Conservation (phyloP, 2,113 vertebrate genomes). For the Brienomyrus brachyistius region DNA sequence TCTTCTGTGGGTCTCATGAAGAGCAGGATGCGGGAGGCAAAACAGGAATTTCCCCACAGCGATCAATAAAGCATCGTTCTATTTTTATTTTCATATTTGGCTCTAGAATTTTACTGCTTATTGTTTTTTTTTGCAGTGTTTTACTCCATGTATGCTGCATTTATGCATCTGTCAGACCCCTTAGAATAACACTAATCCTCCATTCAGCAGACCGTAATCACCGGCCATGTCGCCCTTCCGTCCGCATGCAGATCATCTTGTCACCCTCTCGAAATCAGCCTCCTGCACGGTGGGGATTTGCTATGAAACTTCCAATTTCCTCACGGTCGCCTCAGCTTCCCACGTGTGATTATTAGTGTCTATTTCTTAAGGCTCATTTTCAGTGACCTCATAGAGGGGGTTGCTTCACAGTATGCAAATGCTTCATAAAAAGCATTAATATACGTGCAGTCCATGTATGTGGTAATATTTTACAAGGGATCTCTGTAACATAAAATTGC, state of each 20-base stretch:
- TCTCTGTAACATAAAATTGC: slow-evolving; percentile 50
- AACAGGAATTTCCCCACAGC: neutral
- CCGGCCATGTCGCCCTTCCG: neutral
- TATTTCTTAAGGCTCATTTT: neutral
- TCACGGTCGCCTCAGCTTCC: neutral
- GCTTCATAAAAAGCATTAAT: slow-evolving; percentile 73
- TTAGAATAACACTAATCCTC: neutral
- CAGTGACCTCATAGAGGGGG: slow-evolving; percentile 26
- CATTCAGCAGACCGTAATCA: neutral
- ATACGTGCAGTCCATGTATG: slow-evolving; percentile 62
- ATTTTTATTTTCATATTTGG: neutral
- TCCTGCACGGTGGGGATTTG: neutral
- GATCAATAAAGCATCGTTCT: neutral
- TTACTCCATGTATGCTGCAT: neutral
- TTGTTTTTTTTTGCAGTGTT: neutral
- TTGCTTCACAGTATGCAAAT: slow-evolving; percentile 66
- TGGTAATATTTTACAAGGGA: slow-evolving; percentile 57
- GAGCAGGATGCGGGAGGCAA: neutral
- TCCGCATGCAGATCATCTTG: neutral
- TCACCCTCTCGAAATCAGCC: neutral
- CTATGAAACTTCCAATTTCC: neutral
- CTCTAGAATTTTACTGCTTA: neutral
- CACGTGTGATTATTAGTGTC: neutral
- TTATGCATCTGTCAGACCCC: neutral
- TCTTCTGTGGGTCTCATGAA: neutral